phyloP scores from a whole-genome alignment of 1,140 invertebrate species.

The Listronotus bonariensis region DNA sequence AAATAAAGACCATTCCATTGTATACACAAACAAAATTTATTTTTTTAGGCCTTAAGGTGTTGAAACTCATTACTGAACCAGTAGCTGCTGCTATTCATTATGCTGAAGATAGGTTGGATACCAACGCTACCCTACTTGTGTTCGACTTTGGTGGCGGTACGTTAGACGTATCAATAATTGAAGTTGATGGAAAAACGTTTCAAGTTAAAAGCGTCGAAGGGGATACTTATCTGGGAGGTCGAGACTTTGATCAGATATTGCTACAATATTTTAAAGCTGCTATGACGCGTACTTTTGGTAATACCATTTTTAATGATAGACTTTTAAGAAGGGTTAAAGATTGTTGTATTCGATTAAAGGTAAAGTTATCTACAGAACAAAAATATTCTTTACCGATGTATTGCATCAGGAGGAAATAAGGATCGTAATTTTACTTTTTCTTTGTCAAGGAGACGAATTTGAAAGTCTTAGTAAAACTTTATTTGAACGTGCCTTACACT shows the following conservation, averaged over 20 bases:
- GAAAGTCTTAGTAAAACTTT: constrained; percentile 71
- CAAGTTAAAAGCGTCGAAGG: constrained; percentile 73
- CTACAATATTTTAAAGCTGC: constrained; percentile 41
- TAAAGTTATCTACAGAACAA: constrained; percentile 11
- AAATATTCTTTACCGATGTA: constrained; percentile 12
- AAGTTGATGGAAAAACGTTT: constrained; percentile 74
- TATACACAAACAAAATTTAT: no score
- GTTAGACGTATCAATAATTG: constrained; percentile 77
- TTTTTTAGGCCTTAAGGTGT: constrained; percentile 57
- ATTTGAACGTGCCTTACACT: constrained; percentile 59
- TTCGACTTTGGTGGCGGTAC: constrained; percentile 76
- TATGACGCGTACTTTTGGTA: neutral
- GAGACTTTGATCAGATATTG: constrained; percentile 69
- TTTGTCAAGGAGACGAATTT: constrained; percentile 72
- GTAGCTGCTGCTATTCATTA: constrained; percentile 72
- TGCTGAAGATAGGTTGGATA: constrained; percentile 42
- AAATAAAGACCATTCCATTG: no score
- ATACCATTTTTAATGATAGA: constrained; percentile 8
- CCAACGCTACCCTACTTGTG: constrained; percentile 56
- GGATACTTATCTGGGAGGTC: constrained; percentile 67
- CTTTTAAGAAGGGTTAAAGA: constrained; percentile 12
- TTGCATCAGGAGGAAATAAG: constrained; percentile 70
- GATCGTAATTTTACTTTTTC: constrained; percentile 57
- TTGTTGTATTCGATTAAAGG: constrained; percentile 7
- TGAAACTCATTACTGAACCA: constrained; percentile 71